These are phyloP conservation scores for Notodonta ziczac DNA, from an alignment of 2,888 invertebrate genomes.

Conservation along the genomic window DNA sequence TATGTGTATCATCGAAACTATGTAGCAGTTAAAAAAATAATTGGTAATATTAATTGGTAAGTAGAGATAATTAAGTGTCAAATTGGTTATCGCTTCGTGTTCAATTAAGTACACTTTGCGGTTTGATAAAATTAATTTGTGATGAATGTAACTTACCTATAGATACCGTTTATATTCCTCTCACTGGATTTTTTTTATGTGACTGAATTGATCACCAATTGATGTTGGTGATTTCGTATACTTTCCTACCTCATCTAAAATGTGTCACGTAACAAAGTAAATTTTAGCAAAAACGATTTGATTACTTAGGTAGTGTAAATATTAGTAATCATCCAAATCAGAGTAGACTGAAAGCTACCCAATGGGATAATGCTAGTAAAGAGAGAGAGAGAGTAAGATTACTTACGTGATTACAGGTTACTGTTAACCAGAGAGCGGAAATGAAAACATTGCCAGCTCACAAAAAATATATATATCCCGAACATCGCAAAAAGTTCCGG, in stretches of 20 bases:
- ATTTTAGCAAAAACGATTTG: too few species aligned
- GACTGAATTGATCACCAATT: too few species aligned
- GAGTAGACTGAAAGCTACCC: too few species aligned
- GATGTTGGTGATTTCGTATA: too few species aligned
- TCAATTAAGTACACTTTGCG: constrained; percentile 1
- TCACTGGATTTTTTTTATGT: too few species aligned
- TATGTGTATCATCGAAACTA: neutral
- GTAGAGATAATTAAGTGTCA: neutral
- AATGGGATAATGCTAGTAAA: too few species aligned
- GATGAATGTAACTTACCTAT: neutral
- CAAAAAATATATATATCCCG: constrained; percentile 3
- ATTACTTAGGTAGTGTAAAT: too few species aligned
- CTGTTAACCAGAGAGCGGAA: neutral
- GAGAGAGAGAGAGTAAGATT: too few species aligned
- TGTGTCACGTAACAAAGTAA: too few species aligned
- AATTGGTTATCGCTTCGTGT: neutral
- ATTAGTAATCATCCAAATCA: too few species aligned
- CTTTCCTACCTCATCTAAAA: too few species aligned
- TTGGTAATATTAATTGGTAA: neutral
- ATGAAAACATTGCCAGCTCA: neutral
- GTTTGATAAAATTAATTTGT: neutral
- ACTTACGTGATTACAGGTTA: neutral
- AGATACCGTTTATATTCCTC: too few species aligned
- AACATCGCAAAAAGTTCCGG: constrained; percentile 25
- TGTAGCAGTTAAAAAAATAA: neutral